A percentile compares a stretch with the other conserved stretches of the same genome.
Conservation (phyloP, 37 sponge, comb jelly and placozoan species). For the Hexactinellida sp. region DNA sequence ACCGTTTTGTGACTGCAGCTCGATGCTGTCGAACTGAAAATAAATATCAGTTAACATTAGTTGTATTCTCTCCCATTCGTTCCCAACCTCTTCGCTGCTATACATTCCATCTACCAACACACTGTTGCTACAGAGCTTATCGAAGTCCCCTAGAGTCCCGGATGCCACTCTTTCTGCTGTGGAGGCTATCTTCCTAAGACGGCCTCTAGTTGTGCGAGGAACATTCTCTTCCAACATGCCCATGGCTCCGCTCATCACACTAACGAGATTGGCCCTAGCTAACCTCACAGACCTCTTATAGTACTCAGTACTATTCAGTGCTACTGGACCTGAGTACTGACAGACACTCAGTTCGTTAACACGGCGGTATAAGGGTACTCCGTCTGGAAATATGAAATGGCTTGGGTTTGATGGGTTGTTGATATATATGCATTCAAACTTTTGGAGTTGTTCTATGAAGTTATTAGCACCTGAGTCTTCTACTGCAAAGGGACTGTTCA, state of each 20-base stretch:
- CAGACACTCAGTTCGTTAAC: background rate
- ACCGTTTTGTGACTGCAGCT: background rate
- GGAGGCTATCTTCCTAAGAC: background rate
- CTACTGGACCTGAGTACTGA: background rate
- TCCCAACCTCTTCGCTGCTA: background rate
- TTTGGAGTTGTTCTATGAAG: slow-evolving; percentile 6
- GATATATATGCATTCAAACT: background rate
- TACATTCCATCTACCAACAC: background rate
- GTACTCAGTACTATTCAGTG: background rate
- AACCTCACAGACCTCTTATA: background rate
- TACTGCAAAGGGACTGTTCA: background rate
- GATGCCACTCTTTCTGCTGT: background rate
- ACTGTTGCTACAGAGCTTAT: background rate
- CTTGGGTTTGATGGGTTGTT: background rate
- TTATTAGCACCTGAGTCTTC: slow-evolving; percentile 12
- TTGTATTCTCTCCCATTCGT: background rate
- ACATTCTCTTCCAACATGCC: background rate
- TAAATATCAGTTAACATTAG: background rate
- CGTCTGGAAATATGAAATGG: slow-evolving; percentile 13
- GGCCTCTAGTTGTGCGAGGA: background rate
- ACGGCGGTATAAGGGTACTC: background rate
- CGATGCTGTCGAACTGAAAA: background rate
- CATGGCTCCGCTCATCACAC: background rate
- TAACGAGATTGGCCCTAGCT: background rate
- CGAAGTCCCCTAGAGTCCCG: background rate